These are phyloP conservation scores for Perognathus longimembris DNA, from an alignment of 2,113 vertebrate genomes.

Conservation along the genomic window DNA sequence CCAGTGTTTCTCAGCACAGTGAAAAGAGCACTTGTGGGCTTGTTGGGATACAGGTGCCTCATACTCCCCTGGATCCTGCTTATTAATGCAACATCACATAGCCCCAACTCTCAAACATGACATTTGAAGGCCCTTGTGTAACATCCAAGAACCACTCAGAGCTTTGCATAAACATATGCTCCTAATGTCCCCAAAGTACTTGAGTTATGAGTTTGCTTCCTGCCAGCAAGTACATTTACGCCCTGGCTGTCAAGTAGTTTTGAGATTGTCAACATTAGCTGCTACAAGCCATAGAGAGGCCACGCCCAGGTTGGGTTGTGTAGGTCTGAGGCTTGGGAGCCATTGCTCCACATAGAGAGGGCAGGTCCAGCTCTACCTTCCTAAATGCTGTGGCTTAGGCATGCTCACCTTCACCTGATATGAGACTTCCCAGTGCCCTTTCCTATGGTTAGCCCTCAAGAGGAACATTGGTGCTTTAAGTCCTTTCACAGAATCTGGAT, in stretches of 20 bases:
- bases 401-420: background rate
- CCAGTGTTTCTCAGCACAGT: conserved; percentile 21
- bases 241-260: conserved; percentile 9
- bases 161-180: conserved; percentile 83
- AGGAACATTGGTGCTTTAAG: background rate
- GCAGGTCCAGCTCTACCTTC: background rate
- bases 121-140: conserved; percentile 25
- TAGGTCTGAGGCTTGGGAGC: background rate
- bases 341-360: background rate
- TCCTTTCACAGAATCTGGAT: background rate
- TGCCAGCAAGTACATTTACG: conserved; percentile 83
- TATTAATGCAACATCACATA: conserved; percentile 13
- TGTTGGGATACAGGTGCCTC: background rate
- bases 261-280: background rate
- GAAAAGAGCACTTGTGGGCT: background rate
- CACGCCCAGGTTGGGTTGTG: background rate
- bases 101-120: conserved; percentile 62
- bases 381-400: background rate
- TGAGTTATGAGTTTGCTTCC: conserved; percentile 76
- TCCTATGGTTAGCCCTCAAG: background rate
- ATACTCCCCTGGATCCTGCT: background rate
- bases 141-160: conserved; percentile 75
- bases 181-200: conserved; percentile 81
- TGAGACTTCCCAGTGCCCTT: background rate
- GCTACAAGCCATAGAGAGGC: background rate